Evolutionary conservation across 2,888 invertebrate genomes (phyloP), one percentile per base, ranked within the genome.

Genomic region (Eubasilissa splendida): DNA sequence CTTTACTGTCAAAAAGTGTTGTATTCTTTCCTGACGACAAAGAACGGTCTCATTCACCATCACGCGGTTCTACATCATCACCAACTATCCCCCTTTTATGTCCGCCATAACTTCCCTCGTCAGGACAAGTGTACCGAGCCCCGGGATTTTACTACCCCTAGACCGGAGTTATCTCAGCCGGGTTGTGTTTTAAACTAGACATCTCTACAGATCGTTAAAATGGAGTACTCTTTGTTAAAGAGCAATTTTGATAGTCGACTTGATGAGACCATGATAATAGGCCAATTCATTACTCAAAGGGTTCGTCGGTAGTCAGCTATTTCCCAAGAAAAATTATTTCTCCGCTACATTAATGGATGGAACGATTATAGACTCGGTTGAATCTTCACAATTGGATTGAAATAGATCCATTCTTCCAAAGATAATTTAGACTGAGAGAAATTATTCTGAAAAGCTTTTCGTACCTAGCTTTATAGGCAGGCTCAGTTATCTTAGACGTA

Each of bases 101-200:
- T n/a, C 58, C 58, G 58, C 58, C 58, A 63, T 63, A 63, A 63
- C 33, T 63, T 12, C 63, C 63, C 63, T 63, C 42, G 63, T 63
- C 33, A 12, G 33, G 63, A 33, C 63, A 33, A 63, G 63, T 42
- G 42, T 42, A 42, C 22, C n/a, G 50, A n/a, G 68, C 42, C 68
- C 50, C 50, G 7, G 9, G n/a, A 68, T 68, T 68, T 68, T 42
- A 68, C 14, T 33, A 12, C 68, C 68, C 68, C 33, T 63, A 63
- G 60, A 33, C 42, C 42, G 63, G 63, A 50, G 68, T 50, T 68
- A 68, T 68, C 68, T 68, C 68, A 5, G 50, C 42, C 42, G 50
- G 50, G 68, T 50, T 52, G 68, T 50, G 68, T 68, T 68, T 68
- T 50, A 68, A 50, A 50, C 68, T 12, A 68, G 68, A 68, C 14